Evolutionary conservation across 2,113 vertebrate genomes (phyloP).

Genomic region (Cyanocitta stelleri): DNA sequence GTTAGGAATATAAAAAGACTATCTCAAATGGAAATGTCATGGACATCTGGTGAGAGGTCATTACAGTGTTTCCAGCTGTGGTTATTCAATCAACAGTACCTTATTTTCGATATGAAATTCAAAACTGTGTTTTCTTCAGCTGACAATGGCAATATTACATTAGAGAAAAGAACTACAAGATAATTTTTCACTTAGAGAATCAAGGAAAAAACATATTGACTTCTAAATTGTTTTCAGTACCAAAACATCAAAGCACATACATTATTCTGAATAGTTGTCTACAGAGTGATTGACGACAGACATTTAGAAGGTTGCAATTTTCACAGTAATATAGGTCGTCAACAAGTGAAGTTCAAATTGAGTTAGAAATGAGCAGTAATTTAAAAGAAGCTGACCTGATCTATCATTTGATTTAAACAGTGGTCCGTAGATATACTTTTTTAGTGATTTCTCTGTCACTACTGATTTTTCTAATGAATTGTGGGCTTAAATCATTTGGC

Average conservation of each 20-base stretch:
- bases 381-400: background rate
- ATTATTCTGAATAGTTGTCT: slow-evolving; percentile 1
- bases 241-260: background rate
- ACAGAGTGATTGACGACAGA: background rate
- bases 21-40: background rate
- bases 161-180: background rate
- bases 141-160: background rate
- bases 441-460: background rate
- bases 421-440: background rate
- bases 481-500: background rate
- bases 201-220: background rate
- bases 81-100: background rate
- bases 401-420: background rate
- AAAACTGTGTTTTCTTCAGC: background rate
- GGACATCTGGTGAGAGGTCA: background rate
- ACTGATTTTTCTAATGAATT: background rate
- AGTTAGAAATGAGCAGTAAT: background rate
- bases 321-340: background rate
- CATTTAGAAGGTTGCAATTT: background rate
- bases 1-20: background rate
- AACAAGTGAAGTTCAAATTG: background rate
- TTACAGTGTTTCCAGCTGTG: background rate
- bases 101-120: background rate
- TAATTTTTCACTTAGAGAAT: background rate
- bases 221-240: background rate